Evolutionary conservation across 1,140 invertebrate genomes (phyloP), one percentile per base, ranked within the genome.

Genomic region (Pogonomyrmex californicus): DNA sequence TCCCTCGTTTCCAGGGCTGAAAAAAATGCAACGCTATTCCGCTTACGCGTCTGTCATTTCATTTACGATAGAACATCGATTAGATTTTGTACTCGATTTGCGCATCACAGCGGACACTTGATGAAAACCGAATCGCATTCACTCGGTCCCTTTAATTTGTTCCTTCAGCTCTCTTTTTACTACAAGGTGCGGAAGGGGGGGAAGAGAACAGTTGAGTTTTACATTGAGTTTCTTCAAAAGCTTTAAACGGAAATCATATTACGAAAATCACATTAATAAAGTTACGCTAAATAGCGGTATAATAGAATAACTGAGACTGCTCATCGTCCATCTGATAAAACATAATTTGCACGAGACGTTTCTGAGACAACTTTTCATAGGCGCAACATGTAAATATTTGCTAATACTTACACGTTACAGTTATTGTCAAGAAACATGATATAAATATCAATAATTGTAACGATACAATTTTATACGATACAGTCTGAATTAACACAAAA

Each of bases 1-100:
- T 60, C 54, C n/a, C 54, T 44, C 41, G 38, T 60, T 73, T 60
- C 12, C 66, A 38, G 23, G 23, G 0, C n/a, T 60, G 36, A 41
- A 47, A 82, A 60, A 77, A 58, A 78, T 7, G 73, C 65, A 33
- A 12, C 76, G 83, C 79, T 49, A 73, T 75, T 88, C 85, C 62
- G 73, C 82, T 85, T 87, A 88, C 83, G 70, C 87, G 70, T 88
- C 51, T 56, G 62, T 79, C 85, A 88, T 90, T 90, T 79, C 86
- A 68, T 79, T 90, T 85, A 75, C 89, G 58, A 90, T 85, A 79
- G 88, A 91, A 91, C 90, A 90, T 90, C 89, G 88, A 91, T 91
- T 91, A 90, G 88, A 91, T 88, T 91, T 90, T 82, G 54, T 73
- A 66, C 62, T 85, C 86, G 86, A 87, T 90, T 91, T 88, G 89